Evolutionary conservation across 2,888 invertebrate species (phyloP).

Genomic region (Mylabris sibirica): DNA sequence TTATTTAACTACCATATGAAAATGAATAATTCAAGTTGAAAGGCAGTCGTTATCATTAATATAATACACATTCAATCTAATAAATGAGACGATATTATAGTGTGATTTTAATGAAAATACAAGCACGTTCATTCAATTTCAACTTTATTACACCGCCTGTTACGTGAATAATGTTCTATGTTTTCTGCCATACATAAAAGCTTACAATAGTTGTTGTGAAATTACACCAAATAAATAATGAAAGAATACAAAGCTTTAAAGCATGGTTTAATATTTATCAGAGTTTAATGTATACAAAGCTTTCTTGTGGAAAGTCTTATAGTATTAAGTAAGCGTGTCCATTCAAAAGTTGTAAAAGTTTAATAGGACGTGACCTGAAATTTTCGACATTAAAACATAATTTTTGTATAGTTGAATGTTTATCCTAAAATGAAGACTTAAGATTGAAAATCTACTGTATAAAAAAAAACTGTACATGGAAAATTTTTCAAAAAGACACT

Average conservation of each 20-base stretch:
- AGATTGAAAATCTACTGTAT: no score
- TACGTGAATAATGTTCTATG: background rate
- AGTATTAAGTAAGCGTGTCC: no score
- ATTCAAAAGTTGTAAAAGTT: no score
- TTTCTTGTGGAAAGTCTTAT: no score
- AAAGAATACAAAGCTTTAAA: background rate
- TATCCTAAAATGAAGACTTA: background rate
- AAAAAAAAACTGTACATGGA: no score
- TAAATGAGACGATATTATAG: background rate
- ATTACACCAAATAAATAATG: background rate
- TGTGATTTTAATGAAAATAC: background rate
- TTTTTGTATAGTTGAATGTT: background rate
- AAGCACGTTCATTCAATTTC: background rate
- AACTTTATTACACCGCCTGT: background rate
- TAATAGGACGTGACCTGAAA: no score
- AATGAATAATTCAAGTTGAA: background rate
- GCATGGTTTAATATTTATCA: background rate
- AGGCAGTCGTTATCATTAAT: no score
- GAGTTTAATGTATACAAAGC: no score
- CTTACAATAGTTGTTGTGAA: background rate
- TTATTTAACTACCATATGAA: background rate
- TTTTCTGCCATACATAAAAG: background rate
- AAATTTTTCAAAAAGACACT: no score
- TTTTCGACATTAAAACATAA: no score
- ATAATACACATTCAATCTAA: no score